Percentiles rank a stretch among this genome's conserved stretches.
Evolutionary conservation across 2,888 invertebrate species (phyloP).

Genomic region (Halocaridina rubra): DNA sequence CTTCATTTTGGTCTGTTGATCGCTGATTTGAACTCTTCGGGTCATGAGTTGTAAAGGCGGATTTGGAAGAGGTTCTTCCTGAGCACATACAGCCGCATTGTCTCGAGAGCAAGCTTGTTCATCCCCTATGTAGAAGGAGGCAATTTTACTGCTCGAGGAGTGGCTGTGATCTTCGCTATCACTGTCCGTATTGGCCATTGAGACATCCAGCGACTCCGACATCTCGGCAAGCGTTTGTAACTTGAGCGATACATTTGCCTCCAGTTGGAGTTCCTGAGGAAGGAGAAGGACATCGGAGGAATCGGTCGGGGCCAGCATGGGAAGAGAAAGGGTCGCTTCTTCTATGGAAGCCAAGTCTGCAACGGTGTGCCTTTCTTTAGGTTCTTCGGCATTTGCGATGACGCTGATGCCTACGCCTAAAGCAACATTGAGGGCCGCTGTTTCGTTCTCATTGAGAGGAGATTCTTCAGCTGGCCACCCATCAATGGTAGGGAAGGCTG

Average conservation of each 20-base stretch:
- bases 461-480: constrained; percentile 21
- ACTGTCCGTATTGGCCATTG: no score
- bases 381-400: constrained; percentile 8
- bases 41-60: background rate
- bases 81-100: background rate
- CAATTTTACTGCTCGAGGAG: background rate
- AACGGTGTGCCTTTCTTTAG: constrained; percentile 15
- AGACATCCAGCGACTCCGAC: background rate
- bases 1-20: background rate
- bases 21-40: background rate
- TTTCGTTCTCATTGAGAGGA: constrained; percentile 15
- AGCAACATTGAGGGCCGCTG: background rate
- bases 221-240: background rate
- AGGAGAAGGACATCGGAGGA: background rate
- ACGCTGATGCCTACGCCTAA: constrained; percentile 10
- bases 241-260: background rate
- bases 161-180: background rate
- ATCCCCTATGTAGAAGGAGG: constrained; percentile 50
- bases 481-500: constrained; percentile 12
- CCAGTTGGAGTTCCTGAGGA: background rate
- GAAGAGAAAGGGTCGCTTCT: background rate
- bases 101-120: constrained; percentile 19
- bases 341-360: constrained; percentile 5
- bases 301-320: background rate
- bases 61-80: background rate